Evolutionary conservation across 2,888 invertebrate species (phyloP).

Genomic region (Nasonovia ribisnigri): DNA sequence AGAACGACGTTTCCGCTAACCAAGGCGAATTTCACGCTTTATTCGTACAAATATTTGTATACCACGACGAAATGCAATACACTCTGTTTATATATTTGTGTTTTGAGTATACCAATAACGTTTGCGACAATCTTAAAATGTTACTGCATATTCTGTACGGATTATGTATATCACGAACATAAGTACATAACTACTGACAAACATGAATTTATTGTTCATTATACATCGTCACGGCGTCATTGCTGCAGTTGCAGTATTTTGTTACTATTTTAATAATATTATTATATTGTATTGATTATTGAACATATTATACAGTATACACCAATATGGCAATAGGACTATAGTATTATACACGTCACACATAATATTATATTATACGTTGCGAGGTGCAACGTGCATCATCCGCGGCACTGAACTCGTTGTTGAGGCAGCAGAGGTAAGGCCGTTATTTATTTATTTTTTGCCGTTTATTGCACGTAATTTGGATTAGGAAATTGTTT

Average conservation of each 20-base stretch:
- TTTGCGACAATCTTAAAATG: slow-evolving; percentile 7
- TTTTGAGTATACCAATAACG: not conserved
- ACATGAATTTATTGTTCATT: not conserved
- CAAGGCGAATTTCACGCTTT: not conserved
- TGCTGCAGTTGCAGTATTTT: not conserved
- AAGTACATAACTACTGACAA: slow-evolving; percentile 4
- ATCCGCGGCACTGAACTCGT: not conserved
- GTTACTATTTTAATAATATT: not conserved
- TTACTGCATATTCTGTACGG: not conserved
- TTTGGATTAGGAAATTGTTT: slow-evolving; percentile 9
- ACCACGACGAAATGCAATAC: not conserved
- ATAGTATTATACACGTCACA: not conserved
- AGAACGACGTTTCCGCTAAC: not conserved
- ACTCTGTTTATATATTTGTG: not conserved
- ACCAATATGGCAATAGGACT: not conserved
- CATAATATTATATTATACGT: not conserved
- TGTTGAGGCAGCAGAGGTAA: not conserved
- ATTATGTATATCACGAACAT: not conserved
- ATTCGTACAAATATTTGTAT: slow-evolving; percentile 20
- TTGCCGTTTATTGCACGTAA: not conserved
- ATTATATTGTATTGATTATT: not conserved
- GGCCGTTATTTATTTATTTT: not conserved
- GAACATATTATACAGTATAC: not conserved
- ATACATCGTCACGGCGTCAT: not conserved
- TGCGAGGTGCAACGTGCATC: not conserved